phyloP scores from a whole-genome alignment of 2,888 invertebrate genomes.

The Tiliacea citrago region DNA sequence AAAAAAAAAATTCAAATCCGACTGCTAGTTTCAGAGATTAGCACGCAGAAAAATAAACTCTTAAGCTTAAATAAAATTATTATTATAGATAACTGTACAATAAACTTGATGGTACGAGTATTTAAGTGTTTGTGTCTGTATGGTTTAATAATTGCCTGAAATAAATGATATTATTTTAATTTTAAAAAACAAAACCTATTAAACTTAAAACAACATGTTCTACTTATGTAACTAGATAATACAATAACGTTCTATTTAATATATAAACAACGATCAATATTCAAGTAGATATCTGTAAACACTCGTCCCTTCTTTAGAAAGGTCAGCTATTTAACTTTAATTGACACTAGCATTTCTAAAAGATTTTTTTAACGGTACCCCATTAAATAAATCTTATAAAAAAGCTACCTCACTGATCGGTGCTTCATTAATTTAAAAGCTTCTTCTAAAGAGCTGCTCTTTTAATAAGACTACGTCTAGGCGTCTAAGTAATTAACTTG shows the following conservation, averaged over 20 bases:
- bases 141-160: too few species aligned
- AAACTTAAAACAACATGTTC: too few species aligned
- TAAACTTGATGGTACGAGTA: too few species aligned
- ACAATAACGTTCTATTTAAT: background rate
- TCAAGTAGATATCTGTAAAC: background rate
- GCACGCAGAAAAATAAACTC: too few species aligned
- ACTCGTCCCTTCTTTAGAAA: too few species aligned
- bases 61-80: too few species aligned
- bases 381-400: conserved; percentile 14
- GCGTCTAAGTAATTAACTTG: conserved; percentile 31
- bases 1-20: too few species aligned
- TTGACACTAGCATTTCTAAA: background rate
- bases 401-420: conserved; percentile 10
- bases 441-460: conserved; percentile 21
- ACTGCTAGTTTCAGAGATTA: too few species aligned
- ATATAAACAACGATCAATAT: background rate
- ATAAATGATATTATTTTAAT: too few species aligned
- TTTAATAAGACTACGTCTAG: conserved; percentile 18
- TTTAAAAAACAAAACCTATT: too few species aligned
- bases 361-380: background rate
- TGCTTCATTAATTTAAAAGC: conserved; percentile 33
- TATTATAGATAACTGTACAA: too few species aligned
- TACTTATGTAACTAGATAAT: background rate
- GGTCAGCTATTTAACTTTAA: background rate
- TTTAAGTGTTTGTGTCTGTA: too few species aligned